Conservation (phyloP, 2,113 vertebrate species). For the Seriola quinqueradiata region DNA sequence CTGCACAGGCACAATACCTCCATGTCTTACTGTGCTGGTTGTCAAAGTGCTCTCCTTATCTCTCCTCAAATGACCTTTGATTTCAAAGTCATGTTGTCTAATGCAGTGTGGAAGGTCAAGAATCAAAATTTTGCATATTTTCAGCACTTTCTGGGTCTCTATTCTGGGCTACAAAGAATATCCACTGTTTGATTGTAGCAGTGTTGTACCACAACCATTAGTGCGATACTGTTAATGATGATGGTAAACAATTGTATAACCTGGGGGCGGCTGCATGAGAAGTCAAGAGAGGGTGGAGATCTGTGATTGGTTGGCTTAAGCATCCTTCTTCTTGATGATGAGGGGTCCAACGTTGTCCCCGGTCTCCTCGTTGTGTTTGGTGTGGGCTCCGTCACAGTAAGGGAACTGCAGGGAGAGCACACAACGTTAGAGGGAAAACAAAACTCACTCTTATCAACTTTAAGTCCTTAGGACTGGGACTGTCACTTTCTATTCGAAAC, state of each 20-base stretch:
- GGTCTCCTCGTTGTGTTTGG: conserved; percentile 86
- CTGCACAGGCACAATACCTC: neutral
- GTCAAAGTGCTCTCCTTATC: conserved; percentile 34
- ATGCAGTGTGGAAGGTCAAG: neutral
- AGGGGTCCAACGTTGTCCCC: conserved; percentile 88
- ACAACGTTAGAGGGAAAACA: neutral
- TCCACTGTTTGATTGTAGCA: neutral
- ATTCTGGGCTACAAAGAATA: conserved; percentile 1
- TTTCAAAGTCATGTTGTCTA: neutral
- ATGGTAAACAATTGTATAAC: conserved; percentile 6
- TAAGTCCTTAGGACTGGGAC: neutral
- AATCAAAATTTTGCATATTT: neutral
- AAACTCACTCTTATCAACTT: neutral
- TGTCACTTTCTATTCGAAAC: no score
- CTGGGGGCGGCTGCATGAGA: neutral
- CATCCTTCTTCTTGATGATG: conserved; percentile 85
- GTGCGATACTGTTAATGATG: neutral
- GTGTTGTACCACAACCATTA: neutral
- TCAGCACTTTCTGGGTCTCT: neutral
- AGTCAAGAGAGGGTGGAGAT: neutral
- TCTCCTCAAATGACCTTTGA: conserved; percentile 30
- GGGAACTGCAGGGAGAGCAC: conserved; percentile 81
- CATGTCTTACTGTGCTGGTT: neutral
- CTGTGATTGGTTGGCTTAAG: conserved; percentile 69
- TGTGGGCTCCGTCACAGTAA: conserved; percentile 84